Percentiles rank a stretch among this genome's conserved stretches.
These are phyloP conservation scores for Diadophis punctatus DNA, from an alignment of 2,113 vertebrate genomes.

Conservation along the genomic window DNA sequence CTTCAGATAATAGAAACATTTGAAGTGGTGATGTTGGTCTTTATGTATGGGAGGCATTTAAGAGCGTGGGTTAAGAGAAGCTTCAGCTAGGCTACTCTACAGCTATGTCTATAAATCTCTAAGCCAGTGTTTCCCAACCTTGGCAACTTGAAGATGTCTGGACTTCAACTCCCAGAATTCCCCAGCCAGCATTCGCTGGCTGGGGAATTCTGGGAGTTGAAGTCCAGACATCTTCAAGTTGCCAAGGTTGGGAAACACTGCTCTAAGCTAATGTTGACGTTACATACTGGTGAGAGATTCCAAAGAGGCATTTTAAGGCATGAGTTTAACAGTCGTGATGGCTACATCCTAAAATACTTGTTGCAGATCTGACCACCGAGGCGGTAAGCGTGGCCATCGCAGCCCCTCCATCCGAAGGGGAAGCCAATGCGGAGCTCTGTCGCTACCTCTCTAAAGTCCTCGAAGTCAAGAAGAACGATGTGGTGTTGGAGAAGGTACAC, in stretches of 20 bases:
- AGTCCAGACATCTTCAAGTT: too few species aligned
- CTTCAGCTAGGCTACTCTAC: not conserved
- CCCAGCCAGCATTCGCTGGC: too few species aligned
- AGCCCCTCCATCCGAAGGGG: slow-evolving; percentile 86
- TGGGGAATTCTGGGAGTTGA: too few species aligned
- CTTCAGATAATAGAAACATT: too few species aligned
- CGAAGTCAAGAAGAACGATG: slow-evolving; percentile 80
- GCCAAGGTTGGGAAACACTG: too few species aligned
- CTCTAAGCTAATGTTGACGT: not conserved
- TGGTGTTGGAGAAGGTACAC: slow-evolving; percentile 84
- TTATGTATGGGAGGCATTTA: not conserved
- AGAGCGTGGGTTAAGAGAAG: not conserved
- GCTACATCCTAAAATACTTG: not conserved
- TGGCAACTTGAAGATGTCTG: too few species aligned
- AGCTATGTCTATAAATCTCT: not conserved
- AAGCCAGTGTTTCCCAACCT: too few species aligned
- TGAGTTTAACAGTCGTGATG: not conserved
- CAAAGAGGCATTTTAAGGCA: not conserved
- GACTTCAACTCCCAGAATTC: too few species aligned
- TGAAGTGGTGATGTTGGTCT: not conserved
- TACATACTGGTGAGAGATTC: not conserved
- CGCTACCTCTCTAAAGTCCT: slow-evolving; percentile 85
- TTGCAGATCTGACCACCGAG: slow-evolving; percentile 77
- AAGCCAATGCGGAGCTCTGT: slow-evolving; percentile 87
- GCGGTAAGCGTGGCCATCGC: slow-evolving; percentile 84